Conservation (phyloP, 37 sponge, comb jelly and placozoan species). For the Chondrilla cf. caribensis region DNA sequence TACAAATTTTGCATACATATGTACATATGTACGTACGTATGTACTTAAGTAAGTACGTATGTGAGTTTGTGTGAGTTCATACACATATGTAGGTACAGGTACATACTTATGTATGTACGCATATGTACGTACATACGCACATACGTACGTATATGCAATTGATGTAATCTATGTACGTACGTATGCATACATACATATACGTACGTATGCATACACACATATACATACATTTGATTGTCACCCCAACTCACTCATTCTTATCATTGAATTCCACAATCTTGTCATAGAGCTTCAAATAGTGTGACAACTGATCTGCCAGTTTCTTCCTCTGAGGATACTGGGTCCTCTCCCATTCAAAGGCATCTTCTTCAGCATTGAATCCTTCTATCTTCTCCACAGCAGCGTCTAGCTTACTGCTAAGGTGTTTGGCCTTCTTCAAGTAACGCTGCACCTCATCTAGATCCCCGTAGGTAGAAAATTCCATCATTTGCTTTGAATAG, state of each 20-base stretch:
- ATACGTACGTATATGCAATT: neutral
- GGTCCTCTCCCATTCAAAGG: constrained; percentile 97
- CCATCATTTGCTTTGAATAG: constrained; percentile 87
- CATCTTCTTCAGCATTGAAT: constrained; percentile 95
- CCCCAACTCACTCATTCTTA: constrained; percentile 73
- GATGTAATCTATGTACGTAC: neutral
- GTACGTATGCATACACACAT: neutral
- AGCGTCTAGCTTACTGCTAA: constrained; percentile 78
- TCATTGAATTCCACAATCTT: constrained; percentile 83
- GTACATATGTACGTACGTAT: neutral
- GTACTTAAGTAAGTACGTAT: no score
- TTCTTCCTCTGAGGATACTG: constrained; percentile 87
- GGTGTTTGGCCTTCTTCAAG: constrained; percentile 84
- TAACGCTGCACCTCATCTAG: constrained; percentile 79
- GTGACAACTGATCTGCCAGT: constrained; percentile 76
- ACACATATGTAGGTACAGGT: no score
- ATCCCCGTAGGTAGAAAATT: constrained; percentile 90
- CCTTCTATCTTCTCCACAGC: constrained; percentile 92
- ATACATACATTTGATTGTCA: neutral
- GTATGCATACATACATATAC: neutral
- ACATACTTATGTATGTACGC: neutral
- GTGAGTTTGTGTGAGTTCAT: neutral
- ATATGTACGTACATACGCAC: constrained; percentile 15
- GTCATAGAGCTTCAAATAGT: constrained; percentile 89
- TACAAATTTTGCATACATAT: neutral